Evolutionary conservation across 2,888 invertebrate species (phyloP), one percentile per base, ranked within the genome.

Genomic region (Latrodectus hesperus): DNA sequence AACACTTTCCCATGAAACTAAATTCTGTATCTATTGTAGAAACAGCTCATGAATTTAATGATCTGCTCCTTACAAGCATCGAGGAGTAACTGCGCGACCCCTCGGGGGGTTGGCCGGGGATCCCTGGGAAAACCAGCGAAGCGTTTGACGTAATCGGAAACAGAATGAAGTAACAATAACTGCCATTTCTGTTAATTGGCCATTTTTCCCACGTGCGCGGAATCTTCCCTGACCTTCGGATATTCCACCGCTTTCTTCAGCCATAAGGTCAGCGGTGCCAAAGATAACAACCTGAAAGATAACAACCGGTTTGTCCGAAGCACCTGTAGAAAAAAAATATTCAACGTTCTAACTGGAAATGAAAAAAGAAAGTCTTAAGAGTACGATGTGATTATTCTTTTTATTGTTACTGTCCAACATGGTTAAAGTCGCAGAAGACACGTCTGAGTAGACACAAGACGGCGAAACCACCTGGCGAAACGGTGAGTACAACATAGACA

Each of bases 111-210:
- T 16, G 38, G 38, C 52, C 51, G 2, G 73, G 55, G 67, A n/a
- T 52, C 77, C 17, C 52, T 64, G 77, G 77, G 64, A 77, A 77
- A 77, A 53, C 77, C 77, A 77, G 17, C 67, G 67, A 67, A 67
- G 65, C 77, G 77, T 67, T 22, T 14, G 60, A 71, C 71, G 71
- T 49, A 51, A 51, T 51, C n/a, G 51, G 55, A 53, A 17, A 17
- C 55, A 16, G 53, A 14, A 55, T 74, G 73, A 74, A 12, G 52
- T 74, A 74, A 74, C 73, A 74, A 74, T 74, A 52, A 26, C 55
- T 22, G 16, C 53, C 51, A 26, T 14, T 17, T 26, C 11, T 14
- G 55, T 74, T 72, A 74, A 74, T 74, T 55, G 55, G n/a, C 12
- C 55, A 74, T 26, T 74, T 74, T 74, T 74, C 55, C 60, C 73